Evolutionary conservation across 53 echinoderm and acorn worm genomes (phyloP), one percentile per base, ranked within the genome.

Genomic region (Patiria pectinifera): DNA sequence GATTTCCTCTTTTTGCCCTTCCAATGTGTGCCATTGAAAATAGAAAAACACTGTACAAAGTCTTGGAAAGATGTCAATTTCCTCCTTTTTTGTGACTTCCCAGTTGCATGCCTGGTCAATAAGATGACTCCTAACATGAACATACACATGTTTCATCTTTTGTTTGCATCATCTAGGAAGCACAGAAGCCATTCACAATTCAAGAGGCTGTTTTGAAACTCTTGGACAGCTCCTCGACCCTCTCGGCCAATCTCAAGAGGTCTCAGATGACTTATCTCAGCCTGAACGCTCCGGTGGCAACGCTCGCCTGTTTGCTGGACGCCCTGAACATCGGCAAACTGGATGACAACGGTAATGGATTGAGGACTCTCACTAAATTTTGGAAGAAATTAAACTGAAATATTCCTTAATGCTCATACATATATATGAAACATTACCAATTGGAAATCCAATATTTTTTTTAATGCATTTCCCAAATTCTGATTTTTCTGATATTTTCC

Each of bases 251-350:
- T 48, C 22, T 81, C 66, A 59, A 48, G 66, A 53, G 48, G 45
- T 46, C 90, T 44, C 47, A 77, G 70, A 69, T 90, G 81, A 90
- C 69, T 48, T 43, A 62, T 62, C 69, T 90, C 22, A 80, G 90
- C n/a, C 69, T 80, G 11, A 74, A 81, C 24, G 45, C 61, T 62
- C 90, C 90, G n/a, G 46, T 47, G 62, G 90, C 81, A 66, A 90
- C 81, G 2, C 90, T 90, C 12, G 45, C 69, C 7, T n/a, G 62
- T 19, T 45, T 90, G 45, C 82, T 90, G 14, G 80, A 90, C 46
- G 69, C 69, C 66, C 81, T 90, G n/a, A 80, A 66, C 2, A 47
- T 90, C 66, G 90, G 80, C 66, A 22, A 61, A n/a, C 59, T 80
- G 15, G 82, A 90, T 48, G 81, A 81, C 35, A 81, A 90, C 15